These are phyloP conservation scores for Agelastica alni DNA, from an alignment of 2,888 invertebrate genomes.

Conservation along the genomic window DNA sequence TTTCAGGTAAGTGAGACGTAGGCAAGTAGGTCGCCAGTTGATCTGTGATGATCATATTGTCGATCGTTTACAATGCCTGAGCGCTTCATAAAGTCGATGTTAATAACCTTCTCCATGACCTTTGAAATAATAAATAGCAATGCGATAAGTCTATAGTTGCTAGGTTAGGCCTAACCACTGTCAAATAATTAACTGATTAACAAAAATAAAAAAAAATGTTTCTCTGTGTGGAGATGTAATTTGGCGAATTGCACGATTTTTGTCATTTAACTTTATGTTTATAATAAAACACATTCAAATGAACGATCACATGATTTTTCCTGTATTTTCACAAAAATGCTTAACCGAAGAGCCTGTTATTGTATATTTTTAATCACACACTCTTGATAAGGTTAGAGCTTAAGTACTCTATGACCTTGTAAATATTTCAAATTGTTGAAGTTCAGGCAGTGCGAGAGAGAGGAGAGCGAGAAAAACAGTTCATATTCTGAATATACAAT, in stretches of 20 bases:
- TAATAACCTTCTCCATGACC: no score
- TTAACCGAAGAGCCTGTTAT: constrained; percentile 14
- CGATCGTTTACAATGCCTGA: no score
- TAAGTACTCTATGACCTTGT: constrained; percentile 21
- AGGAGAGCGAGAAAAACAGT: neutral
- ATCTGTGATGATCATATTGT: no score
- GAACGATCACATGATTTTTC: neutral
- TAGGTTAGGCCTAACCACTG: no score
- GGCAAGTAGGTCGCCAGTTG: no score
- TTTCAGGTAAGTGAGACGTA: no score
- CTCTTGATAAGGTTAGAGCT: constrained; percentile 18
- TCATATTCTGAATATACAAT: constrained; percentile 9
- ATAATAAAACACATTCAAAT: neutral
- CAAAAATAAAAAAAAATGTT: neutral
- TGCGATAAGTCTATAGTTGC: no score
- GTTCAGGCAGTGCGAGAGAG: no score
- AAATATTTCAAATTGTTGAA: constrained; percentile 18
- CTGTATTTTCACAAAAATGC: constrained; percentile 1
- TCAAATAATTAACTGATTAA: no score
- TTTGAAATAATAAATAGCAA: no score
- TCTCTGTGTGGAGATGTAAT: neutral
- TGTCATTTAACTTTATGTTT: neutral
- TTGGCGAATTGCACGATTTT: neutral
- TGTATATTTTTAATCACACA: constrained; percentile 18
- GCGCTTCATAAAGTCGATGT: no score